phyloP scores from a whole-genome alignment of 1,140 invertebrate species.

The Mesaphorura yosii region DNA sequence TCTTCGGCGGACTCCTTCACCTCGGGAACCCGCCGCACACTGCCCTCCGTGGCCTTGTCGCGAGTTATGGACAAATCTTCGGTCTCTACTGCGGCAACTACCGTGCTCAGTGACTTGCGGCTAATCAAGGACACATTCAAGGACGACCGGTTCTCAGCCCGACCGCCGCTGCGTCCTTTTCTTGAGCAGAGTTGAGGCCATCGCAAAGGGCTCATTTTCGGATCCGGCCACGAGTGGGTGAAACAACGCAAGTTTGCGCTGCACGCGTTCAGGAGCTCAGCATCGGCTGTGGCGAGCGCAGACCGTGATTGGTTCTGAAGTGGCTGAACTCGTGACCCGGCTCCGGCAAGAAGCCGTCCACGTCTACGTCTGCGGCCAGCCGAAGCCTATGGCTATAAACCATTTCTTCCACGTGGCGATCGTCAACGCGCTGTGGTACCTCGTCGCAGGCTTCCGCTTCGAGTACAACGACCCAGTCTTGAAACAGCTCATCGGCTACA shows the following conservation, averaged over 20 bases:
- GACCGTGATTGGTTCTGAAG: no score
- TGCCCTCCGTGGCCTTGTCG: neutral
- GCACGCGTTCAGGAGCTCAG: slow-evolving; percentile 9
- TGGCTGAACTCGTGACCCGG: no score
- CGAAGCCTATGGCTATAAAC: no score
- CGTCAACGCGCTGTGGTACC: no score
- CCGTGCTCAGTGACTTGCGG: slow-evolving; percentile 14
- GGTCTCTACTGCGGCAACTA: slow-evolving; percentile 18
- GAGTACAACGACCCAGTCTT: no score
- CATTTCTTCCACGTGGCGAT: no score
- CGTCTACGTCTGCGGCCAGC: no score
- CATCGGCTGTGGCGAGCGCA: no score
- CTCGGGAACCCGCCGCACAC: slow-evolving; percentile 18
- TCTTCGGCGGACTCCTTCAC: slow-evolving; percentile 3
- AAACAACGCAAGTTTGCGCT: slow-evolving; percentile 20
- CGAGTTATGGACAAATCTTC: slow-evolving; percentile 22
- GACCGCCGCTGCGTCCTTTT: slow-evolving; percentile 14
- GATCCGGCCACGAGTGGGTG: slow-evolving; percentile 11
- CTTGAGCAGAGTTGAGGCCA: slow-evolving; percentile 10
- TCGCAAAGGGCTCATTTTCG: slow-evolving; percentile 13
- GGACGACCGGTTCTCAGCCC: slow-evolving; percentile 11
- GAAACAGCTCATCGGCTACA: no score
- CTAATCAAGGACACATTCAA: slow-evolving; percentile 14
- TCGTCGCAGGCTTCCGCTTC: no score
- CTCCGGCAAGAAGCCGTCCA: no score